These are phyloP conservation scores for Neolamprologus variostigma DNA, from an alignment of 2,113 vertebrate species.

Conservation along the genomic window DNA sequence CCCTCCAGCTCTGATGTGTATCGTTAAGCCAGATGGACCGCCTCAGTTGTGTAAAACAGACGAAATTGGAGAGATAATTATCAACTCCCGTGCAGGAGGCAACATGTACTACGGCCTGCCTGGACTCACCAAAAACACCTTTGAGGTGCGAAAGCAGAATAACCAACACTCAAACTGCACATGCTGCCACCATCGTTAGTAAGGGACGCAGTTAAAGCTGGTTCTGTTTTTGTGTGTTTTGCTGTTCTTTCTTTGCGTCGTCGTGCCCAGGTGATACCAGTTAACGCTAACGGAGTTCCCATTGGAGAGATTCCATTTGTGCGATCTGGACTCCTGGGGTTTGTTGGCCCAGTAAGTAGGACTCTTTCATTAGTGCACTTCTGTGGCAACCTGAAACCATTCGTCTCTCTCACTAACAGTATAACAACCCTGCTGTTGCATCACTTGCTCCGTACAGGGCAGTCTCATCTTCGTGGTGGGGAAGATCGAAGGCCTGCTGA, in stretches of 20 bases:
- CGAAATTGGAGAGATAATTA: slow-evolving; percentile 95
- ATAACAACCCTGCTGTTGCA: not conserved
- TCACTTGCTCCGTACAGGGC: slow-evolving; percentile 67
- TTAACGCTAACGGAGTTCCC: slow-evolving; percentile 82
- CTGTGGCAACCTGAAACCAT: not conserved
- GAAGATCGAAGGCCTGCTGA: slow-evolving; percentile 89
- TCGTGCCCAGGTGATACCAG: slow-evolving; percentile 83
- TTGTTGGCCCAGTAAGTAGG: slow-evolving; percentile 89
- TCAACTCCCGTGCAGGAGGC: slow-evolving; percentile 89
- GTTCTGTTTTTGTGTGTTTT: not conserved
- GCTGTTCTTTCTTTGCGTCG: not conserved
- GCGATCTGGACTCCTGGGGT: slow-evolving; percentile 89
- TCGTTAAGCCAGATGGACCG: slow-evolving; percentile 86
- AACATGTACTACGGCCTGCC: slow-evolving; percentile 93
- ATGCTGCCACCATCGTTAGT: not conserved
- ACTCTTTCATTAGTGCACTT: not conserved
- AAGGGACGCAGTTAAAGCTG: not conserved
- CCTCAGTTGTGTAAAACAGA: slow-evolving; percentile 95
- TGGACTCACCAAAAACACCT: slow-evolving; percentile 93
- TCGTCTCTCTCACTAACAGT: not conserved
- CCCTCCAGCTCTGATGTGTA: slow-evolving; percentile 90
- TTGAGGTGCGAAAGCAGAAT: slow-evolving; percentile 77
- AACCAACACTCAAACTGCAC: not conserved
- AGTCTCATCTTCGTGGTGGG: slow-evolving; percentile 96
- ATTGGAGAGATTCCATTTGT: slow-evolving; percentile 93